These are phyloP conservation scores for Mastomys coucha DNA, from an alignment of 2,113 vertebrate genomes.

Conservation along the genomic window DNA sequence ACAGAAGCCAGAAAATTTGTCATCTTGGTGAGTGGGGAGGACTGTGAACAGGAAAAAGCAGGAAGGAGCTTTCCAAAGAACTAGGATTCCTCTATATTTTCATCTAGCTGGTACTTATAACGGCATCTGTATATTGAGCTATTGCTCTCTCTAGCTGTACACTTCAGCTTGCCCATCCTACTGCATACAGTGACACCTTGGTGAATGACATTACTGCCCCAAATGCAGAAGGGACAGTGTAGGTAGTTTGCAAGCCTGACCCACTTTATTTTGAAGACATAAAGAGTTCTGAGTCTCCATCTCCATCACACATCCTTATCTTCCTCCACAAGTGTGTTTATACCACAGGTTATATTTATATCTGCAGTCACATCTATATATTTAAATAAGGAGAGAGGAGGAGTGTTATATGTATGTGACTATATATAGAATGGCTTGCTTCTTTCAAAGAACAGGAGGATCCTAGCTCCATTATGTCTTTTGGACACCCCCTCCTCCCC, in stretches of 20 bases:
- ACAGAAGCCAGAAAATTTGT: neutral
- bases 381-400: constrained; percentile 76
- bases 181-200: neutral
- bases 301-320: constrained; percentile 57
- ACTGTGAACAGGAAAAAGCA: neutral
- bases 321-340: constrained; percentile 78
- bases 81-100: neutral
- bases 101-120: neutral
- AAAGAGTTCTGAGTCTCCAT: constrained; percentile 49
- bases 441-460: constrained; percentile 81
- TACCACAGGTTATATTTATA: constrained; percentile 78
- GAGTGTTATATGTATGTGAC: constrained; percentile 50
- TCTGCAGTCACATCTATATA: constrained; percentile 74
- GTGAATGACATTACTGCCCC: neutral
- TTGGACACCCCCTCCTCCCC: neutral
- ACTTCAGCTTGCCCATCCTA: neutral
- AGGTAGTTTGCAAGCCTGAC: neutral
- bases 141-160: neutral
- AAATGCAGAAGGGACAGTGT: neutral
- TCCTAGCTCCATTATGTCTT: neutral
- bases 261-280: constrained; percentile 60
- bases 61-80: neutral
- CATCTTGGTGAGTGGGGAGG: neutral
- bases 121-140: neutral
- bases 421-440: constrained; percentile 75